These are phyloP conservation scores for Biston betularia DNA, from an alignment of 2,888 invertebrate genomes.

Conservation along the genomic window DNA sequence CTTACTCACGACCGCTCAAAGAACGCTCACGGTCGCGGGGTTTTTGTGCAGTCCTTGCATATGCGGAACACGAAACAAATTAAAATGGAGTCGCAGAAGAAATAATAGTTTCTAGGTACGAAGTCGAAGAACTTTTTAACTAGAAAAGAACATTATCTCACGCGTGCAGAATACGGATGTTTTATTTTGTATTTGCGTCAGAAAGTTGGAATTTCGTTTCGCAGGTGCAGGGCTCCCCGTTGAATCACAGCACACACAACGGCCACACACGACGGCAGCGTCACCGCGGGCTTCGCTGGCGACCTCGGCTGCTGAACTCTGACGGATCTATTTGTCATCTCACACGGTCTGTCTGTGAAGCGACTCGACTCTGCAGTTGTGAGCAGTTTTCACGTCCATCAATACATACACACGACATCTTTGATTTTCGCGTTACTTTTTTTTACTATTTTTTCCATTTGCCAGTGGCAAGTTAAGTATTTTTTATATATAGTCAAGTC, in stretches of 20 bases:
- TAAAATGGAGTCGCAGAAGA: background rate
- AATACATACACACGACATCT: no score
- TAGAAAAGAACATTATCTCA: background rate
- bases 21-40: background rate
- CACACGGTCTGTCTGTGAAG: no score
- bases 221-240: background rate
- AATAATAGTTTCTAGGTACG: background rate
- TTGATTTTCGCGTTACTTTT: no score
- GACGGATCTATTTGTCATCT: no score
- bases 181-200: constrained; percentile 11
- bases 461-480: no score
- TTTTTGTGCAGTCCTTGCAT: background rate
- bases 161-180: background rate
- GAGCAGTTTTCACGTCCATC: no score
- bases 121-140: background rate
- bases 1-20: background rate
- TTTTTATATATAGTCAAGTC: no score
- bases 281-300: no score
- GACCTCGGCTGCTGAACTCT: no score
- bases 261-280: no score
- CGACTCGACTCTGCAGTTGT: no score
- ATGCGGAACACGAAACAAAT: background rate
- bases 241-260: constrained; percentile 5
- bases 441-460: no score
- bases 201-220: background rate